phyloP scores from a whole-genome alignment of 1,140 invertebrate genomes.

The Chrysoperla carnea region DNA sequence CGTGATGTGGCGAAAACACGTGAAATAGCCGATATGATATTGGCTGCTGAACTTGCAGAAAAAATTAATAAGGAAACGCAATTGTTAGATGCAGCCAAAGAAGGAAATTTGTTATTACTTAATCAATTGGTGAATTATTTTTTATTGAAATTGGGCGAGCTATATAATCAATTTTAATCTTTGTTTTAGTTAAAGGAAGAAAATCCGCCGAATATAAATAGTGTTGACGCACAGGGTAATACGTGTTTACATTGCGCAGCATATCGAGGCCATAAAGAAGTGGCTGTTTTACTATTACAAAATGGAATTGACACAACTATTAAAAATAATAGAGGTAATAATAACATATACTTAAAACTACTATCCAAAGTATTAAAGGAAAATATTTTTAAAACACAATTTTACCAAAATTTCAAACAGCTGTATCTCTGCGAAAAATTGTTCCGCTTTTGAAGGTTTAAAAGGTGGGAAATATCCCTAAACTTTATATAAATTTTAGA shows the following conservation, averaged over 20 bases:
- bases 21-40: conserved; percentile 34
- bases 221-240: conserved; percentile 37
- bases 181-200: conserved; percentile 20
- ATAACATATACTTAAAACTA: too few relatives aligned
- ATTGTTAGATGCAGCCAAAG: conserved; percentile 37
- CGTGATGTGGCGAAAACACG: conserved; percentile 32
- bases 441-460: too few relatives aligned
- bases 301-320: too few relatives aligned
- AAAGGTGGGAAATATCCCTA: too few relatives aligned
- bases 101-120: conserved; percentile 33
- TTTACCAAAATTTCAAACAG: too few relatives aligned
- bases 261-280: conserved; percentile 41
- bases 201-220: conserved; percentile 27
- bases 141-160: background rate
- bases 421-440: too few relatives aligned
- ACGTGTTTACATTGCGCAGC: conserved; percentile 48
- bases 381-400: too few relatives aligned
- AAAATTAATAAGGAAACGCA: conserved; percentile 27
- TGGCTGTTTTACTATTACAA: conserved; percentile 34
- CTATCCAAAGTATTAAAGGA: too few relatives aligned
- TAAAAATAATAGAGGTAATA: too few relatives aligned
- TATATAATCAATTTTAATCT: too few relatives aligned
- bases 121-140: conserved; percentile 29
- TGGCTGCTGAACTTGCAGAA: conserved; percentile 40
- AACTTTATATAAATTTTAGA: too few relatives aligned